Evolutionary conservation across 2,797 vertebrate species (phyloP).

Genomic region (Sphenodon punctatus): DNA sequence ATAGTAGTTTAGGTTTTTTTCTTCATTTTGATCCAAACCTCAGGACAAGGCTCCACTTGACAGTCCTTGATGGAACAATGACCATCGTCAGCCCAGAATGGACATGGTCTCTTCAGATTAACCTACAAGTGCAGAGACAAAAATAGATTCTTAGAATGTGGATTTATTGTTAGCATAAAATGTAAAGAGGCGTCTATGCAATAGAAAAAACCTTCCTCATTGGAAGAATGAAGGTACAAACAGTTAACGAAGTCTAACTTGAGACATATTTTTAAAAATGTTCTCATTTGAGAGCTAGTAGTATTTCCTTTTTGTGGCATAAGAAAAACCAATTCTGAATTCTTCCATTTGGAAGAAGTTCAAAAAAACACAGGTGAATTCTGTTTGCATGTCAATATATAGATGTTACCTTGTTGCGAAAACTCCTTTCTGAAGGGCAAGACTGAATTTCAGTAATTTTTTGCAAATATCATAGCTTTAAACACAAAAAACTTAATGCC

Average conservation of each 20-base stretch:
- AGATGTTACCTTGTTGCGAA: not conserved
- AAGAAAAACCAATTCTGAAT: not conserved
- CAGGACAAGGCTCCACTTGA: constrained; percentile 94
- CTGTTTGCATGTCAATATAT: not conserved
- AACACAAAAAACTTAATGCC: not conserved
- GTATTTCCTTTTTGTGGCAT: too few species aligned
- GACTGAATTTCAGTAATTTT: not conserved
- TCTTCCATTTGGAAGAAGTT: not conserved
- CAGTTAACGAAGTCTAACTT: not conserved
- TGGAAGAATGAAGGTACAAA: not conserved
- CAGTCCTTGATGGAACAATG: constrained; percentile 97
- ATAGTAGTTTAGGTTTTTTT: not conserved
- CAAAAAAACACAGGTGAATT: not conserved
- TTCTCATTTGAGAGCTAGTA: too few species aligned
- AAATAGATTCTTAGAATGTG: not conserved
- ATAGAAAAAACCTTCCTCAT: not conserved
- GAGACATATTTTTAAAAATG: not conserved
- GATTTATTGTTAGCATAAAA: not conserved
- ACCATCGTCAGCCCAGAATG: constrained; percentile 93
- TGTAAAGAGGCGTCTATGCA: not conserved
- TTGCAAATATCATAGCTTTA: not conserved
- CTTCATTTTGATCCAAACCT: constrained; percentile 79
- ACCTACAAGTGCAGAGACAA: constrained; percentile 77
- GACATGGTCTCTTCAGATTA: constrained; percentile 93
- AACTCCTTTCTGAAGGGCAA: not conserved